Evolutionary conservation across 2,888 invertebrate genomes (phyloP).

Genomic region (Dendrolimus pini): DNA sequence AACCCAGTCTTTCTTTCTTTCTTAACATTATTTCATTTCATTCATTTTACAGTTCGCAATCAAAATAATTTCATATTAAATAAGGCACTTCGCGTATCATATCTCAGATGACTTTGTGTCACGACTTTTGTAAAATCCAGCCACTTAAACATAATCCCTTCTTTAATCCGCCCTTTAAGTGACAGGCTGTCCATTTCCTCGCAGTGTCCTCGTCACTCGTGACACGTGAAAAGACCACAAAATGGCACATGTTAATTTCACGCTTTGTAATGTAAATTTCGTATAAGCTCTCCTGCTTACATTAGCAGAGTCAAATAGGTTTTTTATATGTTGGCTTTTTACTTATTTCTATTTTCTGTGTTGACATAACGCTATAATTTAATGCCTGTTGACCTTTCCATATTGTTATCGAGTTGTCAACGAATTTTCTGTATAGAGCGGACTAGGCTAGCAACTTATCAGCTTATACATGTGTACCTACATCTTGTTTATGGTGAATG

Average conservation of each 20-base stretch:
- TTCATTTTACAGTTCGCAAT: too few relatives aligned
- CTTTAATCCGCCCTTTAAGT: not conserved
- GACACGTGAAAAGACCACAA: not conserved
- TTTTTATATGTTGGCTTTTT: not conserved
- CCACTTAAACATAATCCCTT: too few relatives aligned
- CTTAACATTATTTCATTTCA: too few relatives aligned
- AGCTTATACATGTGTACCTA: not conserved
- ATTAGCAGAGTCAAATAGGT: conserved; percentile 3
- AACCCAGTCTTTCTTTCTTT: too few relatives aligned
- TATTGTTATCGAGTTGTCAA: conserved; percentile 12
- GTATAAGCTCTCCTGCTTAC: conserved; percentile 8
- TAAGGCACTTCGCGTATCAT: too few relatives aligned
- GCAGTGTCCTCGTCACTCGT: not conserved
- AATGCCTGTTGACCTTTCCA: conserved; percentile 28
- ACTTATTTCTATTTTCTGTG: not conserved
- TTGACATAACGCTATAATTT: conserved; percentile 15
- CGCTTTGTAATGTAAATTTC: conserved; percentile 29
- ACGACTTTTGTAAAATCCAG: too few relatives aligned
- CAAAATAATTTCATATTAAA: too few relatives aligned
- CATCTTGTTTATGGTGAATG: not conserved
- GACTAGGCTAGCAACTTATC: not conserved
- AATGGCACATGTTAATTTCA: conserved; percentile 28
- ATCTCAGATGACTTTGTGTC: too few relatives aligned
- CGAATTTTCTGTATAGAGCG: conserved; percentile 9
- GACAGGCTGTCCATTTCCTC: not conserved